Evolutionary conservation across 1,140 invertebrate species (phyloP).

Genomic region (Leptestheria dahalacensis): DNA sequence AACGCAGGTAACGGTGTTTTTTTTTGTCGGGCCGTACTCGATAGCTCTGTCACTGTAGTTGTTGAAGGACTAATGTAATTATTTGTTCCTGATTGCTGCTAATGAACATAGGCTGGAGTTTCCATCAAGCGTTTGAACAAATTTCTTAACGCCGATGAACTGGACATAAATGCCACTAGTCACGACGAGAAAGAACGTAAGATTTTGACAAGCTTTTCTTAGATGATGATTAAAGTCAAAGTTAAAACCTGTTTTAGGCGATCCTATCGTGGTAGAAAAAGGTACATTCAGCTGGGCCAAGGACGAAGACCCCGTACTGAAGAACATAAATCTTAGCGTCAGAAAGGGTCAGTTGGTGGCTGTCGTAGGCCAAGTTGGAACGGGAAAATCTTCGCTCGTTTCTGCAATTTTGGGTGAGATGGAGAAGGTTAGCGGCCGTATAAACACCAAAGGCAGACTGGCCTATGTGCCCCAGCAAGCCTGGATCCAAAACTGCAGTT

Average conservation of each 20-base stretch:
- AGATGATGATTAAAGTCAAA: neutral
- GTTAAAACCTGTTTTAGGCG: conserved; percentile 11
- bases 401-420: conserved; percentile 38
- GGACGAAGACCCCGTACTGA: conserved; percentile 27
- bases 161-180: conserved; percentile 55
- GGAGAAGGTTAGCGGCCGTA: conserved; percentile 28
- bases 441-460: conserved; percentile 28
- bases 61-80: too few relatives aligned
- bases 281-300: conserved; percentile 35
- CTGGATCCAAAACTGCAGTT: conserved; percentile 43
- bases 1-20: too few relatives aligned
- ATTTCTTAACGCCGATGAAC: conserved; percentile 74
- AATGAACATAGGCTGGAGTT: conserved; percentile 50
- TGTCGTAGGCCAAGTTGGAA: conserved; percentile 39
- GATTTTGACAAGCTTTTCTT: neutral
- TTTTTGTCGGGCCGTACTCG: too few relatives aligned
- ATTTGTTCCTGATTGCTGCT: neutral
- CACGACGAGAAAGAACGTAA: conserved; percentile 43
- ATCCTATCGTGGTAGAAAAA: conserved; percentile 29
- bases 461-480: conserved; percentile 37
- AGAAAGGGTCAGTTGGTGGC: conserved; percentile 30
- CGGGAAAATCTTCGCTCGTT: conserved; percentile 38
- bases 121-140: conserved; percentile 72
- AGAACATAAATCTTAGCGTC: conserved; percentile 28
- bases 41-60: too few relatives aligned